These are phyloP conservation scores for Carettochelys insculpta DNA, from an alignment of 2,113 vertebrate genomes.

Conservation along the genomic window DNA sequence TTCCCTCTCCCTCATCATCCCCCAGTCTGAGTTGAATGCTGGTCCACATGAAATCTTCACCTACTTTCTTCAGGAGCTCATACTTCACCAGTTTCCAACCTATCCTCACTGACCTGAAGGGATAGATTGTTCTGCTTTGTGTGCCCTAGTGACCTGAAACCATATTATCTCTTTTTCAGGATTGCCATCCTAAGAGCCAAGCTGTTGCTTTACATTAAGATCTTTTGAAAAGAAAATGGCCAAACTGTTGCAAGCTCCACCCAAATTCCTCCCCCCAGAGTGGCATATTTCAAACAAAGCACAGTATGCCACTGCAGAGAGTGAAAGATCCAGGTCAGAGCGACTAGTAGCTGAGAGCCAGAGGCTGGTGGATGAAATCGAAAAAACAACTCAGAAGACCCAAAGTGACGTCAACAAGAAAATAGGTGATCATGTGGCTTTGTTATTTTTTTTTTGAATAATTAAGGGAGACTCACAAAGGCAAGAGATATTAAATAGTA, in stretches of 20 bases:
- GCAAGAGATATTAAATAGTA: background rate
- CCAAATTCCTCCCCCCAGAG: slow-evolving; percentile 76
- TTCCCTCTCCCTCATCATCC: background rate
- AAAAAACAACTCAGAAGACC: slow-evolving; percentile 80
- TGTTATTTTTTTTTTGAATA: background rate
- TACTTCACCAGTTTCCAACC: background rate
- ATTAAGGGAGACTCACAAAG: background rate
- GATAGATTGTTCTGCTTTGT: background rate
- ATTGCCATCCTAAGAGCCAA: background rate
- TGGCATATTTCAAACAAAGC: slow-evolving; percentile 78
- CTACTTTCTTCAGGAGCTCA: background rate
- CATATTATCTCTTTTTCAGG: slow-evolving; percentile 18
- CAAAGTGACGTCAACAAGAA: slow-evolving; percentile 84
- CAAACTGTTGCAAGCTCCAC: slow-evolving; percentile 61
- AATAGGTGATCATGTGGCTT: slow-evolving; percentile 79
- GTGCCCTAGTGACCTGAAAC: background rate
- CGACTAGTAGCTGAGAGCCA: slow-evolving; percentile 78
- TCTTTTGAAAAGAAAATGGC: slow-evolving; percentile 77
- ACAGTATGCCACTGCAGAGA: slow-evolving; percentile 74
- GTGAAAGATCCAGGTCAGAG: slow-evolving; percentile 80
- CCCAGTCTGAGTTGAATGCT: background rate
- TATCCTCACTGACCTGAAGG: background rate
- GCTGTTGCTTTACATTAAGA: slow-evolving; percentile 27
- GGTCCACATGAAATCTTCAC: background rate
- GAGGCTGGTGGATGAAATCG: slow-evolving; percentile 83